These are phyloP conservation scores for Silurus lanzhouensis DNA, from an alignment of 2,797 vertebrate species.

Conservation along the genomic window DNA sequence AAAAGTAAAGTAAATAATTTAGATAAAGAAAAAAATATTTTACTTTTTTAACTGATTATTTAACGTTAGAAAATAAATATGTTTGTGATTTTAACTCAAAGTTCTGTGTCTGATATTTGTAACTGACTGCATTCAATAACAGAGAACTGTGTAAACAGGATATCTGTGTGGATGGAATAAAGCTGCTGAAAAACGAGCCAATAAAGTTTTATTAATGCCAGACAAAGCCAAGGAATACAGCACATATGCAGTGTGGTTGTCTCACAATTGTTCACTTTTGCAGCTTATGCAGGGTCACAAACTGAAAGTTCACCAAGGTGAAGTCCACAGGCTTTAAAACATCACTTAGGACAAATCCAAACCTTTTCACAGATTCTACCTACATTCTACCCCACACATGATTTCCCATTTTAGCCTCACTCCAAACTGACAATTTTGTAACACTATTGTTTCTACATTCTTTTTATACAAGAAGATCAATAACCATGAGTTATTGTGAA, in stretches of 20 bases:
- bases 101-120: neutral
- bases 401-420: neutral
- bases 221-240: neutral
- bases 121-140: neutral
- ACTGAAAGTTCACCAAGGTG: neutral
- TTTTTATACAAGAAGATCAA: neutral
- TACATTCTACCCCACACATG: neutral
- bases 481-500: neutral
- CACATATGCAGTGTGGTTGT: neutral
- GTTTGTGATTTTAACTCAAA: neutral
- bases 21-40: neutral
- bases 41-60: neutral
- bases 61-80: neutral
- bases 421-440: neutral
- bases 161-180: too few species aligned
- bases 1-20: neutral
- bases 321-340: neutral
- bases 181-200: too few species aligned
- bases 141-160: neutral
- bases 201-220: too few species aligned
- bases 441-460: neutral
- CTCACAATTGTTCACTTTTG: neutral
- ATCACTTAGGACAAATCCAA: neutral
- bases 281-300: neutral
- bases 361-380: neutral